Evolutionary conservation across 2,113 vertebrate species (phyloP).

Genomic region (Pionites leucogaster): DNA sequence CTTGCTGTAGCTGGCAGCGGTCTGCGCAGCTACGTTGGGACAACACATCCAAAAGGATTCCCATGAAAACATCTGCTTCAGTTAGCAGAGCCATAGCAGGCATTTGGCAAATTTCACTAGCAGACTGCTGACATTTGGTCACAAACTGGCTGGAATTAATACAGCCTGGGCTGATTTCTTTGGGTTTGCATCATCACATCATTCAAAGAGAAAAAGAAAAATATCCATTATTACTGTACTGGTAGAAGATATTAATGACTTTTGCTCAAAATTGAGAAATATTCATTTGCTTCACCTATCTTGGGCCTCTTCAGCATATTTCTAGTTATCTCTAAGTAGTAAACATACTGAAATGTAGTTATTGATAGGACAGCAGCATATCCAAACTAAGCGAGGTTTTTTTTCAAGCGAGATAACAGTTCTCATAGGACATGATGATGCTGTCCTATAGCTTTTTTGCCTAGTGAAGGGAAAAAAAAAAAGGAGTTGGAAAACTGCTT

Average conservation of each 20-base stretch:
- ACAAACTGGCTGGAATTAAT: not conserved
- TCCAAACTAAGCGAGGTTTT: not conserved
- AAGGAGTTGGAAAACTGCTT: not conserved
- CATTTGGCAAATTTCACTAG: not conserved
- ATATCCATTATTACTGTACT: not conserved
- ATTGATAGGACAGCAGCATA: not conserved
- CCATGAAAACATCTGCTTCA: constrained; percentile 15
- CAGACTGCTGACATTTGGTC: not conserved
- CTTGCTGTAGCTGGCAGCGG: not conserved
- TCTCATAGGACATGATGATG: not conserved
- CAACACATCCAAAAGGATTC: not conserved
- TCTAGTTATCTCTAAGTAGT: not conserved
- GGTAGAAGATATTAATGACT: not conserved
- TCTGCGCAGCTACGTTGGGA: not conserved
- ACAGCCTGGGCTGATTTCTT: not conserved
- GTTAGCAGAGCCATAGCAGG: not conserved
- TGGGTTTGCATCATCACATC: not conserved
- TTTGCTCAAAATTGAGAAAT: not conserved
- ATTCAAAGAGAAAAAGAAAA: not conserved
- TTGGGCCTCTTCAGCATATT: not conserved
- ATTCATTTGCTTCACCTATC: not conserved
- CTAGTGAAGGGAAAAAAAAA: fast-evolving
- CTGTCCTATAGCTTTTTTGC: not conserved
- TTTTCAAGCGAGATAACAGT: not conserved
- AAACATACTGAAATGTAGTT: not conserved